Conservation (phyloP, 2,888 invertebrate species). For the Megalurothrips usitatus region DNA sequence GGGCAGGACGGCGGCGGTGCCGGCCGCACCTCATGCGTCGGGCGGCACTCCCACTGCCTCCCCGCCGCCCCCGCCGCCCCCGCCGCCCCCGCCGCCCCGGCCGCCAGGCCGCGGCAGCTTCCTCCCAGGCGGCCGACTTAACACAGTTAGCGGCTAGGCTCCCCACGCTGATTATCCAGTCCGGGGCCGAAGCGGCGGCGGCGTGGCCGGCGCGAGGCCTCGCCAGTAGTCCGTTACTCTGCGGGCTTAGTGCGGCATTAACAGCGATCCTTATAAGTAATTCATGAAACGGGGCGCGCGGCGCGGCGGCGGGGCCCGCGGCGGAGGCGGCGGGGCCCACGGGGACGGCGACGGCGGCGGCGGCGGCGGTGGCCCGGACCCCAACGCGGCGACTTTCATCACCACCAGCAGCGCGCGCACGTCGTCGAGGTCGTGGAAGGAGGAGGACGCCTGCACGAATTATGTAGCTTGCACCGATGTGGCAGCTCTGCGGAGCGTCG, state of each 20-base stretch:
- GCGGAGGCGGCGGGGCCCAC: not conserved
- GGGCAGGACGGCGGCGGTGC: not conserved
- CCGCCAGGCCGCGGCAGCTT: not conserved
- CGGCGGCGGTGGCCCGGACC: not conserved
- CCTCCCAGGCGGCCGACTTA: slow-evolving; percentile 1
- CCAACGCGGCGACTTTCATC: not conserved
- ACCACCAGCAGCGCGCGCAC: no score
- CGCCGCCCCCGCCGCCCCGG: no score
- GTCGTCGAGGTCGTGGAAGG: no score
- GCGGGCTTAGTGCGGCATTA: slow-evolving; percentile 6
- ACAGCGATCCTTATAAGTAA: slow-evolving; percentile 11
- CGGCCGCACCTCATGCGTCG: not conserved
- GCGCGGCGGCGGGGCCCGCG: not conserved
- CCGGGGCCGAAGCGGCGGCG: not conserved
- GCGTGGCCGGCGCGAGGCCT: not conserved
- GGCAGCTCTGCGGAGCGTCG: not conserved
- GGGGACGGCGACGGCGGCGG: not conserved
- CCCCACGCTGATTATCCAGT: slow-evolving; percentile 6
- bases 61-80: no score
- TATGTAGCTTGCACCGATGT: not conserved
- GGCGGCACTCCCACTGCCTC: not conserved
- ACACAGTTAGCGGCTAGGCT: slow-evolving; percentile 11
- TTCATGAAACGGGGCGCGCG: not conserved
- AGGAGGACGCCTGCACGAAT: no score
- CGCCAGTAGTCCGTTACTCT: slow-evolving; percentile 5